These are phyloP conservation scores for Achatina immaculata DNA, from an alignment of 1,140 invertebrate genomes.

Conservation along the genomic window DNA sequence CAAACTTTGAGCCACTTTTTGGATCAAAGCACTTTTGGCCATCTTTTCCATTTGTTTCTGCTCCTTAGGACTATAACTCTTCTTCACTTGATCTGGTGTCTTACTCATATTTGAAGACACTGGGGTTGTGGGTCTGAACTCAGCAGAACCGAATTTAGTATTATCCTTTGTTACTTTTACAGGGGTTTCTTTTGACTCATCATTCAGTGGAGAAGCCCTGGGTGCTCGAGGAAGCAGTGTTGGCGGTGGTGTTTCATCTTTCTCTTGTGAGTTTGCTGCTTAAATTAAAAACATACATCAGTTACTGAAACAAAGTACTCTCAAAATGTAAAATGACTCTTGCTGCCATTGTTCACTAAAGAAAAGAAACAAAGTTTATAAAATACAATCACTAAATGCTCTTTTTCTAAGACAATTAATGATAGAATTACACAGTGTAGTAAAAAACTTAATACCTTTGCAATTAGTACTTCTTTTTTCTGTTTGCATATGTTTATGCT, in stretches of 20 bases:
- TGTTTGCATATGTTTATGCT: no score
- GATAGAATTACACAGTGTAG: no score
- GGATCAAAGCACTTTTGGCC: conserved; percentile 6
- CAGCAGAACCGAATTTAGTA: not conserved
- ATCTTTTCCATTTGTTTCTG: conserved; percentile 5
- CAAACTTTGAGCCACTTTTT: conserved; percentile 22
- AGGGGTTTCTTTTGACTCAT: not conserved
- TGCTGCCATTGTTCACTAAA: no score
- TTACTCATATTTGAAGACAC: not conserved
- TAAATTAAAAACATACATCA: no score
- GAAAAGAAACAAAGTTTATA: no score
- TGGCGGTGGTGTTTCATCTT: conserved; percentile 47
- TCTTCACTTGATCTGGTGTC: not conserved
- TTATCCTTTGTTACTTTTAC: not conserved
- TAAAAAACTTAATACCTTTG: no score
- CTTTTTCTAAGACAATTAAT: no score
- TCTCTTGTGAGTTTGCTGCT: conserved; percentile 14
- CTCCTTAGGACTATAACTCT: conserved; percentile 1
- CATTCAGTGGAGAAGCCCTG: not conserved
- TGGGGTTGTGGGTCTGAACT: not conserved
- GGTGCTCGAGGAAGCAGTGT: conserved; percentile 48
- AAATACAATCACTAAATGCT: no score
- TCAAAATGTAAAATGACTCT: no score
- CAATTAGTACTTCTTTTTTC: no score
- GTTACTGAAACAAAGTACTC: no score